Base-by-base conservation (phyloP, 2,797 vertebrate genomes). In the Pterois miles region DNA sequence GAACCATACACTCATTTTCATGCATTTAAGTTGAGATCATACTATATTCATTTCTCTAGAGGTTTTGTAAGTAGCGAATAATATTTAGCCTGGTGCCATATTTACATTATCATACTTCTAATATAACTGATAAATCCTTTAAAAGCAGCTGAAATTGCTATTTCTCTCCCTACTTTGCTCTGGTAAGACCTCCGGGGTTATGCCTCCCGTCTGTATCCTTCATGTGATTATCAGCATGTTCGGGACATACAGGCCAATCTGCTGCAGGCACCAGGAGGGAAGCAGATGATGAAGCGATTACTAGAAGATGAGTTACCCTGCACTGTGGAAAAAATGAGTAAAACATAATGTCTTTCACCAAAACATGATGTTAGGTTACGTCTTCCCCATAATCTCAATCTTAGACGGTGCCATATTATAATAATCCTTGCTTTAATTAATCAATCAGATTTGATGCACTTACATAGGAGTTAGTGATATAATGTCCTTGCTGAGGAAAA, bases 271-370 rank as follows among this genome's bases (percentile, higher is more conserved):
- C 34, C n/a, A 40, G n/a, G 48, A 83, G 68, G 56, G 79, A 78
- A 81, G 50, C 29, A 89, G 63, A 76, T 46, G 54, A 83, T 84
- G 72, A 78, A 57, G 58, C 65, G 65, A 85, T 83, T 72, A 66
- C 57, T 48, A 23, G 43, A 78, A 59, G 81, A 85, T 80, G 23
- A 73, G 56, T 71, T 67, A 63, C 48, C 63, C 33, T 23, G n/a
- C 71, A 12, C 13, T 56, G 58, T 9, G 56, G 60, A 58, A 75
- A 72, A 34, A 20, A 40, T 38, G 12, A 80, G 43, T 62, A 64
- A 56, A 75, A 65, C 22, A 23, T 22, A 20, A 46, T n/a, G n/a
- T n/a, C n/a, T n/a, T n/a, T n/a, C 40, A 16, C 40, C 40, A 46
- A 46, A 46, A 46, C 40, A 25, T 38, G 23, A 62, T 22, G 33